Evolutionary conservation across 2,797 vertebrate species (phyloP), one percentile per base, ranked within the genome.

Genomic region (Sardinella longiceps): DNA sequence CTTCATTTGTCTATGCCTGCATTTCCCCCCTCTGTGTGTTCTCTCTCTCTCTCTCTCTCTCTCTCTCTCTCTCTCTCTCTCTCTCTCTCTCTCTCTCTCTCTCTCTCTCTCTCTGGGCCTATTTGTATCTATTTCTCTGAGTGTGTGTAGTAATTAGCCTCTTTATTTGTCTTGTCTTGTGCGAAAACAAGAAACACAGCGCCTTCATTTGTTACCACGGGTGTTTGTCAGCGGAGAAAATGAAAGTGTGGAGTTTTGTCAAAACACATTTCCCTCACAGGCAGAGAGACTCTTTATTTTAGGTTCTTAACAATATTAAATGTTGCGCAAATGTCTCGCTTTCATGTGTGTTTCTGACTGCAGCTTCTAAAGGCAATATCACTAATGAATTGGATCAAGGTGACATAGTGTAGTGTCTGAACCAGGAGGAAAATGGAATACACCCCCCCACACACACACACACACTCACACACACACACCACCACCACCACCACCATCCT

Each of bases 321-420:
- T 37, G 66, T 5, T 39, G 18, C 30, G 18, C 66, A 74, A 74
- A 74, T 39, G 30, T 74, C 43, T 37, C 53, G 50, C 81, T 80
- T 81, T 53, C 66, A 37, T 82, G 77, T 86, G 43, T 84, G 80
- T 63, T 48, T 84, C 81, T 81, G 80, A 82, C 56, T 86, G 33
- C 53, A 14, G 81, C 82, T 85, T 87, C n/a, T 37, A 86, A 86
- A 88, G 90, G 88, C 88, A 23, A 87, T 33, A 84, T 86, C 46
- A 81, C 82, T 90, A 88, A 89, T 87, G 87, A 91, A 90, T 85
- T 89, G 88, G 87, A 89, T 88, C 88, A 90, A 91, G 90, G 89
- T 91, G 91, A 91, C 89, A 89, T 88, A 86, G 66, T 37, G 30
- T 82, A 84, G 80, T 81, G 88, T 88, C 84, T 89, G 82, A 84